These are phyloP conservation scores for Eristalinus aeneus DNA, from an alignment of 2,888 invertebrate species.

Conservation along the genomic window DNA sequence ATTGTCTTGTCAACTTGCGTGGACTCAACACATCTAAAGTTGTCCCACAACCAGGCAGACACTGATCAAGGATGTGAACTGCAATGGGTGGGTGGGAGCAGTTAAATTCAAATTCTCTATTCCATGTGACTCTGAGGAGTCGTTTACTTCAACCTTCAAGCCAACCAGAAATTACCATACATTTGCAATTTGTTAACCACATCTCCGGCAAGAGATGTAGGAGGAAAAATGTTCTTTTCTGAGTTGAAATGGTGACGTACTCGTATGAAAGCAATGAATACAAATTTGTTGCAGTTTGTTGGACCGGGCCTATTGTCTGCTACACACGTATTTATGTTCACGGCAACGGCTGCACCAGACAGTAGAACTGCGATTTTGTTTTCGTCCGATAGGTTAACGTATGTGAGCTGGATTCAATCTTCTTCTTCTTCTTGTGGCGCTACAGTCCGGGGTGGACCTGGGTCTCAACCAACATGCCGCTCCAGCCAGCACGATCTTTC, in stretches of 20 bases:
- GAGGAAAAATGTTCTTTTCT: background rate
- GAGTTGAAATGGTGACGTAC: background rate
- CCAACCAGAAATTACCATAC: constrained; percentile 58
- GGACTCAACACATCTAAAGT: constrained; percentile 34
- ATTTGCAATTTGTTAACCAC: constrained; percentile 38
- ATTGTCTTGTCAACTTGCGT: constrained; percentile 27
- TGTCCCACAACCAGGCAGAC: background rate
- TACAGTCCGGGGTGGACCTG: no score
- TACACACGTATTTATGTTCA: background rate
- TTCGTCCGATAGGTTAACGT: no score
- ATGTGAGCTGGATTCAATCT: no score
- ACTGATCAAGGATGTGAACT: constrained; percentile 4
- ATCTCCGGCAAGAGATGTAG: background rate
- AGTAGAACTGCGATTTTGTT: background rate
- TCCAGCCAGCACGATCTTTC: no score
- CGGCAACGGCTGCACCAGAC: background rate
- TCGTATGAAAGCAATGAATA: background rate
- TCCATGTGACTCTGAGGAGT: constrained; percentile 42
- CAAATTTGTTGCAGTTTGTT: background rate
- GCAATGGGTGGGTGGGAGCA: background rate
- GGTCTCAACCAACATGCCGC: no score
- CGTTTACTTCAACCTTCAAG: constrained; percentile 8
- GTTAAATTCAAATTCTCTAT: constrained; percentile 52
- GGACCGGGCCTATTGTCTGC: background rate
- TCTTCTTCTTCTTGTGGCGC: no score